Conservation (phyloP, 2,888 invertebrate genomes). For the Ectemnius continuus region DNA sequence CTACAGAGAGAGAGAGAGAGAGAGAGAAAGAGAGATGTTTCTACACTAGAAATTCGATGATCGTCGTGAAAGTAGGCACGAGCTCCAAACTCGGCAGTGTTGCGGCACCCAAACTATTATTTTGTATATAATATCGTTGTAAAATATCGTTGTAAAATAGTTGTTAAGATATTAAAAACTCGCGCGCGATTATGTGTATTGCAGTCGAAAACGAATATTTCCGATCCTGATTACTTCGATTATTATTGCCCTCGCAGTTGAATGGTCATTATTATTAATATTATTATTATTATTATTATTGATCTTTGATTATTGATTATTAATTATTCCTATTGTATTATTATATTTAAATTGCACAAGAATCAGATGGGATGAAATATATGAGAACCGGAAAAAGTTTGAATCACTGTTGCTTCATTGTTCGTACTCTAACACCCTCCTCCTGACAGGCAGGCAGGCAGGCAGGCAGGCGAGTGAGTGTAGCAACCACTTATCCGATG, state of each 20-base stretch:
- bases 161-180: slow-evolving; percentile 32
- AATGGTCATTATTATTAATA: slow-evolving; percentile 63
- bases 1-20: slow-evolving; percentile 11
- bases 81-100: slow-evolving; percentile 34
- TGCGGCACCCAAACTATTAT: slow-evolving; percentile 54
- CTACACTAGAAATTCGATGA: slow-evolving; percentile 70
- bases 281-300: slow-evolving; percentile 58
- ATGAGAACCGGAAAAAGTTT: slow-evolving; percentile 63
- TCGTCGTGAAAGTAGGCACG: slow-evolving; percentile 69
- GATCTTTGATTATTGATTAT: slow-evolving; percentile 49
- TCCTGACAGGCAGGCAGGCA: background rate
- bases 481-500: background rate
- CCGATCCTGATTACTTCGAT: slow-evolving; percentile 35
- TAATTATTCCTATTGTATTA: slow-evolving; percentile 62
- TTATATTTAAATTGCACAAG: slow-evolving; percentile 73
- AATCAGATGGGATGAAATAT: slow-evolving; percentile 67
- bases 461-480: background rate
- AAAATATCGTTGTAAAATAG: slow-evolving; percentile 62
- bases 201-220: slow-evolving; percentile 37
- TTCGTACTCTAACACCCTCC: background rate
- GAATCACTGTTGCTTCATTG: slow-evolving; percentile 23
- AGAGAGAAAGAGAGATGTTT: slow-evolving; percentile 29
- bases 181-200: slow-evolving; percentile 48
- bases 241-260: slow-evolving; percentile 42
- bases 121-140: slow-evolving; percentile 70